Percentiles rank a stretch among this genome's conserved stretches.
Conservation (phyloP, 2,797 vertebrate genomes). For the Mormyrops boulengeri region DNA sequence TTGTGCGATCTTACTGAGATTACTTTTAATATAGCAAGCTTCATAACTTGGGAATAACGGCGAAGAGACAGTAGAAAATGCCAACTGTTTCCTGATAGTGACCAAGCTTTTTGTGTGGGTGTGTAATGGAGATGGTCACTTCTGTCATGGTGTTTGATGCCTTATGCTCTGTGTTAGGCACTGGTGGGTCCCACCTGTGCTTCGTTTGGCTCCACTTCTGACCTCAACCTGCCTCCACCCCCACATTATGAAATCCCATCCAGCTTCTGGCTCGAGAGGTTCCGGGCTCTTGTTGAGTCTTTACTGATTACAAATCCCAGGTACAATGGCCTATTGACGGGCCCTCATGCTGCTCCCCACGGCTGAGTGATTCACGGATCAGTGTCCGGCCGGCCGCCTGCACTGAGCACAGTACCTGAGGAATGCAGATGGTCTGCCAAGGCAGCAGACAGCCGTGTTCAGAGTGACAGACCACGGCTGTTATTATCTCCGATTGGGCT, state of each 20-base stretch:
- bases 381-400: slow-evolving; percentile 91
- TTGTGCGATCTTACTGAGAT: neutral
- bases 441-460: slow-evolving; percentile 76
- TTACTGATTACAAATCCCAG: slow-evolving; percentile 99
- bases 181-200: neutral
- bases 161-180: neutral
- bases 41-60: neutral
- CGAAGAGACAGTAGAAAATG: neutral
- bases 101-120: neutral
- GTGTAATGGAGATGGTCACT: neutral
- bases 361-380: slow-evolving; percentile 99
- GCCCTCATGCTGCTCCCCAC: slow-evolving; percentile 83
- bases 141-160: neutral
- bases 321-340: slow-evolving; percentile 97
- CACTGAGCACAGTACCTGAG: slow-evolving; percentile 92
- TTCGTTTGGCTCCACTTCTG: slow-evolving; percentile 67
- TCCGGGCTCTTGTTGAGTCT: slow-evolving; percentile 98
- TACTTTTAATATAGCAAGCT: neutral
- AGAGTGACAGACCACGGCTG: slow-evolving; percentile 80
- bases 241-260: slow-evolving; percentile 86
- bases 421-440: slow-evolving; percentile 96
- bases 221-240: slow-evolving; percentile 82
- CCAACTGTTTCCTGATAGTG: neutral
- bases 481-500: slow-evolving; percentile 75
- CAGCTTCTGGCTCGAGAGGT: slow-evolving; percentile 85